These are phyloP conservation scores for Periphyllus acericola DNA, from an alignment of 2,888 invertebrate genomes.

Conservation along the genomic window DNA sequence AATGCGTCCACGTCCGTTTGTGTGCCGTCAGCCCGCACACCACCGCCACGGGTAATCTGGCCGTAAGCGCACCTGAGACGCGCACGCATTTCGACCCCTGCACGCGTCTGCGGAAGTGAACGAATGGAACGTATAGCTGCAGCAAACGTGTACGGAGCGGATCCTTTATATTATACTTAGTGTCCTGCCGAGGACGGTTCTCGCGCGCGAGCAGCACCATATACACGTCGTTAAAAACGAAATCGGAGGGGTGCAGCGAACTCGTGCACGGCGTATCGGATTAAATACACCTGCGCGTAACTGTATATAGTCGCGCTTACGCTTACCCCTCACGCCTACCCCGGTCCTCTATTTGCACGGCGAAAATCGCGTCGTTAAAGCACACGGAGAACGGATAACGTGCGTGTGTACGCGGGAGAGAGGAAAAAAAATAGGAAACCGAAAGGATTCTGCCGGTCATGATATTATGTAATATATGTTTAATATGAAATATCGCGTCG, in stretches of 20 bases:
- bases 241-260: not conserved
- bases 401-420: too few species aligned
- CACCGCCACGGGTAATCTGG: conserved; percentile 5
- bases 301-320: too few species aligned
- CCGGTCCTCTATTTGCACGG: too few species aligned
- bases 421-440: too few species aligned
- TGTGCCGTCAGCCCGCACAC: not conserved
- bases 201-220: not conserved
- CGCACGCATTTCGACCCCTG: conserved; percentile 51
- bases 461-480: too few species aligned
- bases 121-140: conserved; percentile 30
- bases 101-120: not conserved
- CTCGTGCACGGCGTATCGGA: conserved; percentile 12
- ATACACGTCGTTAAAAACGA: not conserved
- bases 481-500: too few species aligned
- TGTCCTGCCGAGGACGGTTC: not conserved
- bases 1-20: conserved; percentile 19
- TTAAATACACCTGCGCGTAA: conserved; percentile 1
- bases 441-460: too few species aligned
- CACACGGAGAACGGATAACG: too few species aligned
- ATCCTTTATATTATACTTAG: not conserved
- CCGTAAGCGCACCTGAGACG: conserved; percentile 56
- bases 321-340: too few species aligned
- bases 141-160: not conserved
- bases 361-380: too few species aligned